Base-by-base conservation (phyloP, 2,113 vertebrate genomes). In the Zapus hudsonius region DNA sequence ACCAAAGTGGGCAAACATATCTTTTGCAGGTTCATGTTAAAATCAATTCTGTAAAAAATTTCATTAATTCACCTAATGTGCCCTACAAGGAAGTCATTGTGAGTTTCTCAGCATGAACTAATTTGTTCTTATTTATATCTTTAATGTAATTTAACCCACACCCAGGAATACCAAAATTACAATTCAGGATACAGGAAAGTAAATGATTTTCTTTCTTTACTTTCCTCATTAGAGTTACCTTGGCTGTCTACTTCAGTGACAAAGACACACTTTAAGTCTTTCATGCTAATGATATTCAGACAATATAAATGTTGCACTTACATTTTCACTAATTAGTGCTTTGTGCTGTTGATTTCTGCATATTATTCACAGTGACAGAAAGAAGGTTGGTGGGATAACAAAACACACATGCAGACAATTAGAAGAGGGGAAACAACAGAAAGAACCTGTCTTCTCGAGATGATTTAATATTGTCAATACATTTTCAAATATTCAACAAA, bases 301-400 rank as follows among this genome's bases (percentile, higher is more conserved):
- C 52, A 96, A 94, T 92, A 94, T 25, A 96, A 95, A 97, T 95
- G 63, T 94, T 94, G 84, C 87, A 67, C 88, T 10, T 89, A 84
- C 33, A 78, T 61, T 96, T 98, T 97, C 92, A 97, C 96, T 97
- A 97, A 98, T 97, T 97, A 95, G 47, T 84, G 76, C 89, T 95
- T 91, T 90, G 61, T 96, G 69, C 31, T 52, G 19, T 96, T 97
- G 33, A 40, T 67, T 86, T 93, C 78, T 87, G 36, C 55, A 38
- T 78, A 57, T 95, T 97, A 94, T 92, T 96, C 95, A 85, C 38
- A 96, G 83, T 90, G 31, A 91, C 15, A 94, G 29, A 95, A 84
- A 12, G 85, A 73, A 89, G 94, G 52, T 86, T 96, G 42, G 92
- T 25, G 91, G 29, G 55, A 40, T 69, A 87, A 97, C 96, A 91